Conservation (phyloP, 2,113 vertebrate genomes). For the Bostrychus sinensis region DNA sequence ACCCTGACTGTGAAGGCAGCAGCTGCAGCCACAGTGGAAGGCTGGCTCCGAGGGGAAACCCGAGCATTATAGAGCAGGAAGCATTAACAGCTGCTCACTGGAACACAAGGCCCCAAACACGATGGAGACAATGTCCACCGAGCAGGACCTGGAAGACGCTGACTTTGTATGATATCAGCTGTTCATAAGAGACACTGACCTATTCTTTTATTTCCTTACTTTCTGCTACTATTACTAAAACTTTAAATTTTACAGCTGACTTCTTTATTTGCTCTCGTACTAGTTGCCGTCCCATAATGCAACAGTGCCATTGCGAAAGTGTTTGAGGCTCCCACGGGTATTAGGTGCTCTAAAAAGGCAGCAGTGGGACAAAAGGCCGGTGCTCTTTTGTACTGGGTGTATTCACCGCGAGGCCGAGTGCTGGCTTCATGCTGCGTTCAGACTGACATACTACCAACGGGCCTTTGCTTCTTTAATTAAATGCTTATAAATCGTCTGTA, state of each 20-base stretch:
- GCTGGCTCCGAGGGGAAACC: constrained; percentile 32
- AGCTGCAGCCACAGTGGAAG: constrained; percentile 33
- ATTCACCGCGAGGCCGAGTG: constrained; percentile 31
- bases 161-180: background rate
- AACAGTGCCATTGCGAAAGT: constrained; percentile 48
- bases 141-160: background rate
- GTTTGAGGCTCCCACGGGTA: constrained; percentile 69
- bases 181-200: background rate
- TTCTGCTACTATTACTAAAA: background rate
- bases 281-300: constrained; percentile 32
- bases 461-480: background rate
- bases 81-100: constrained; percentile 58
- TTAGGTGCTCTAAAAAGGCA: constrained; percentile 63
- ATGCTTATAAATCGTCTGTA: background rate
- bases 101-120: constrained; percentile 20
- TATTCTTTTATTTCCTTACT: too few relatives aligned
- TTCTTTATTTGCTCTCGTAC: constrained; percentile 49
- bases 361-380: constrained; percentile 35
- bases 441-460: background rate
- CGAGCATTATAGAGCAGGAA: constrained; percentile 50
- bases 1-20: background rate
- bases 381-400: constrained; percentile 48
- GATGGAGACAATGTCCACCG: constrained; percentile 3
- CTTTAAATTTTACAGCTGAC: constrained; percentile 28
- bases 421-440: background rate